Conservation (phyloP, 2,113 vertebrate genomes). For the Aldabrachelys gigantea region DNA sequence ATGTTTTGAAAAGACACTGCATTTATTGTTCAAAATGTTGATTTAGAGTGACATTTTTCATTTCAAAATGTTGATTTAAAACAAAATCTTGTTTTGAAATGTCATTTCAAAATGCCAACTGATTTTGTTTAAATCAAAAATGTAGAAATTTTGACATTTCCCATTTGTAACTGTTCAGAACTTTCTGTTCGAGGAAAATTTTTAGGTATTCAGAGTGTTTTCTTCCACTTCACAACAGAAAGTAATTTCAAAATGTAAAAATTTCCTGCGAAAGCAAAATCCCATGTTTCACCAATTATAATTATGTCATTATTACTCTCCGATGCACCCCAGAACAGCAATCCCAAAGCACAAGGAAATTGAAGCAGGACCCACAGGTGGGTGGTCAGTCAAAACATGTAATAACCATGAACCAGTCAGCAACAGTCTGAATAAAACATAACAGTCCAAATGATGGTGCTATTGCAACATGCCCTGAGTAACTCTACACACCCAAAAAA, state of each 20-base stretch:
- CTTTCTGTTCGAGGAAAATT: neutral
- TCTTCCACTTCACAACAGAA: neutral
- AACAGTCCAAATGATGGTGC: no score
- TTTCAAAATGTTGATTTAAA: neutral
- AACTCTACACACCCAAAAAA: no score
- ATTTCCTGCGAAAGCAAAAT: neutral
- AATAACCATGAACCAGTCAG: no score
- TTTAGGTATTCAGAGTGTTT: slow-evolving; percentile 4
- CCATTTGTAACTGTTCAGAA: neutral
- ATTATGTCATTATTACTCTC: neutral
- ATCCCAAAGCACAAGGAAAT: neutral
- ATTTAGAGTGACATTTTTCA: neutral
- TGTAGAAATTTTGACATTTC: neutral
- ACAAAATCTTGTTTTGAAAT: neutral
- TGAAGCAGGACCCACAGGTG: neutral
- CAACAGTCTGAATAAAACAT: no score
- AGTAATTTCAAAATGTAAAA: neutral
- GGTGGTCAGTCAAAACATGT: no score
- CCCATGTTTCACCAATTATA: neutral
- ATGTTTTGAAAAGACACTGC: neutral
- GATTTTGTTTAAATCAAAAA: neutral
- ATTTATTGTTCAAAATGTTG: neutral
- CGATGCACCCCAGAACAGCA: neutral
- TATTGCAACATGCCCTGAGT: no score
- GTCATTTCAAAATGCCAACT: neutral